These are phyloP conservation scores for Lepisosteus oculatus DNA, from an alignment of 2,113 vertebrate genomes.

Conservation along the genomic window DNA sequence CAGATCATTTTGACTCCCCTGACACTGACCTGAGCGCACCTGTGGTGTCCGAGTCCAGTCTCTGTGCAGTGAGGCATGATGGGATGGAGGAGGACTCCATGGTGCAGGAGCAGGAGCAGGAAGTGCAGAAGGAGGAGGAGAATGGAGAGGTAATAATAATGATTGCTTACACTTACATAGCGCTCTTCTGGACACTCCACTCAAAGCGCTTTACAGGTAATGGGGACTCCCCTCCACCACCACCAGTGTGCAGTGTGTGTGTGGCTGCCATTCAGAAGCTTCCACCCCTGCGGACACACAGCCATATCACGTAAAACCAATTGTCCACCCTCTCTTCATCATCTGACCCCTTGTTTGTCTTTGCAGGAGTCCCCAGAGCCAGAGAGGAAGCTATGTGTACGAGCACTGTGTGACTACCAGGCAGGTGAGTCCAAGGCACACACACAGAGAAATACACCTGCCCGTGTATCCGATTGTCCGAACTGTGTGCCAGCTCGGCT, in stretches of 20 bases:
- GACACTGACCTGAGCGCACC: slow-evolving; percentile 48
- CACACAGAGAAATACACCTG: not conserved
- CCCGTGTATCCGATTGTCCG: no score
- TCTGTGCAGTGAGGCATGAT: slow-evolving; percentile 40
- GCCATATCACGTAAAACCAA: not conserved
- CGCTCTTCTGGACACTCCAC: no score
- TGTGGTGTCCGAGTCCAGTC: slow-evolving; percentile 36
- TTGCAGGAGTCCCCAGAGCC: slow-evolving; percentile 1
- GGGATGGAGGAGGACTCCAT: slow-evolving; percentile 28
- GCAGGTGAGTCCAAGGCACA: slow-evolving; percentile 59
- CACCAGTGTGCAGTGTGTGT: not conserved
- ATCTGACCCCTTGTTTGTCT: not conserved
- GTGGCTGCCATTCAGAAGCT: no score
- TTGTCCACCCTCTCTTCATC: not conserved
- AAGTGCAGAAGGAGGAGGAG: slow-evolving; percentile 41
- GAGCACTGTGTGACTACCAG: slow-evolving; percentile 72
- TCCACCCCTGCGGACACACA: not conserved
- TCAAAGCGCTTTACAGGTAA: no score
- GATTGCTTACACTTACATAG: not conserved
- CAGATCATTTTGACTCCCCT: slow-evolving; percentile 45
- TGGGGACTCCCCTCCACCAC: not conserved
- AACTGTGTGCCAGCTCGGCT: no score
- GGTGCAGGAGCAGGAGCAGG: slow-evolving; percentile 16
- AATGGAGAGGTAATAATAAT: slow-evolving; percentile 58
- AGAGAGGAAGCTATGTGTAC: slow-evolving; percentile 58